Percentiles rank a stretch among this genome's conserved stretches.
phyloP scores from a whole-genome alignment of 35 echinoderm and acorn worm genomes.

The Apostichopus japonicus region DNA sequence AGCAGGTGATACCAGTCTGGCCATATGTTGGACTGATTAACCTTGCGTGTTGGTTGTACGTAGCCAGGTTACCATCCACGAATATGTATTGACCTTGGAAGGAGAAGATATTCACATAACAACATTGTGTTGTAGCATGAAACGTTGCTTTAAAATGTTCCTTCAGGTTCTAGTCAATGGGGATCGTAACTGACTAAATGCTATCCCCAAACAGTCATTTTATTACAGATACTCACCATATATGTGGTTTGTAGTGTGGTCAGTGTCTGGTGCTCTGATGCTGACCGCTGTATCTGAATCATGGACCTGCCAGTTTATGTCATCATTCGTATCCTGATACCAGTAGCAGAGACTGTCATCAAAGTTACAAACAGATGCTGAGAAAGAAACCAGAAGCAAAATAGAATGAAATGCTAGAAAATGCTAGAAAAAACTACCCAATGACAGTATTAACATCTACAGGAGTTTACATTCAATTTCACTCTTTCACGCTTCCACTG shows the following conservation, averaged over 20 bases:
- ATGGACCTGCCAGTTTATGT: slow-evolving; percentile 72
- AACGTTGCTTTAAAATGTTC: not conserved
- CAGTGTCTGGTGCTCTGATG: not conserved
- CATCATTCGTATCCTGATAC: slow-evolving; percentile 65
- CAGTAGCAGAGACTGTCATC: slow-evolving; percentile 74
- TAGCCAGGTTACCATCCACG: slow-evolving; percentile 65
- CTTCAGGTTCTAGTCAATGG: not conserved
- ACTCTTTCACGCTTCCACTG: too few species aligned
- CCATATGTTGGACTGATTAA: slow-evolving; percentile 65
- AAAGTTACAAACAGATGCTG: slow-evolving; percentile 93
- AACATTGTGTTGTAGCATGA: not conserved
- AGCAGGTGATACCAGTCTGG: slow-evolving; percentile 66
- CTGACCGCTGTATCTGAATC: not conserved
- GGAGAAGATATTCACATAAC: not conserved
- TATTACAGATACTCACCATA: slow-evolving; percentile 20
- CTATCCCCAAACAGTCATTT: too few species aligned
- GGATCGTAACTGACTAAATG: too few species aligned
- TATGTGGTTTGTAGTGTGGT: slow-evolving; percentile 47
- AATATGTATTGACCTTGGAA: slow-evolving; percentile 77
- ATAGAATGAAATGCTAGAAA: too few species aligned
- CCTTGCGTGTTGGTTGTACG: slow-evolving; percentile 59
- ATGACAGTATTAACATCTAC: too few species aligned
- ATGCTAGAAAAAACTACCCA: too few species aligned
- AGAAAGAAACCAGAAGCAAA: too few species aligned
- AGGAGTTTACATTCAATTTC: too few species aligned